Percentiles rank a stretch among this genome's conserved stretches.
These are phyloP conservation scores for Acronicta alni DNA, from an alignment of 2,888 invertebrate genomes.

Conservation along the genomic window DNA sequence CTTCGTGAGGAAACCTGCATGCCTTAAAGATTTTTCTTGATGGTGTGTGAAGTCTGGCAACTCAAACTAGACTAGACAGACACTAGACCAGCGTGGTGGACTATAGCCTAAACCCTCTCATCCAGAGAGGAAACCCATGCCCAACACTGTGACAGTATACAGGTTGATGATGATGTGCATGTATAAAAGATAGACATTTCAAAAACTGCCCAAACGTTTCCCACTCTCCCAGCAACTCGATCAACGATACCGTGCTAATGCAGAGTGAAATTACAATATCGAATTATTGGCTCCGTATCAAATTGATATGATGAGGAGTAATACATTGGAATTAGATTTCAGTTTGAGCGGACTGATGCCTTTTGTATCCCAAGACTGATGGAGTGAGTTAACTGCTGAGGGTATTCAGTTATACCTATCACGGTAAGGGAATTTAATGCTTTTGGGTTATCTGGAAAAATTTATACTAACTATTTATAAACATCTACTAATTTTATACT, in stretches of 20 bases:
- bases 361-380: conserved; percentile 38
- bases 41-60: too few relatives aligned
- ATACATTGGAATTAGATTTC: conserved; percentile 48
- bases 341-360: conserved; percentile 36
- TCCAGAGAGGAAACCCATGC: too few relatives aligned
- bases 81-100: too few relatives aligned
- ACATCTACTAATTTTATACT: too few relatives aligned
- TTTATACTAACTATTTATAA: too few relatives aligned
- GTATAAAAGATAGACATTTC: conserved; percentile 5
- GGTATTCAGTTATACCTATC: conserved; percentile 10
- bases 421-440: conserved; percentile 12
- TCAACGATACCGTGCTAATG: conserved; percentile 44
- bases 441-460: conserved; percentile 2
- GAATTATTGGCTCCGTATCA: conserved; percentile 55
- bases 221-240: conserved; percentile 14
- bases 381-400: conserved; percentile 16
- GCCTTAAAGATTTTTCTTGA: too few relatives aligned
- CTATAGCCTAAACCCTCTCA: too few relatives aligned
- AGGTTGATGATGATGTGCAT: too few relatives aligned
- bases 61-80: too few relatives aligned
- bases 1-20: too few relatives aligned
- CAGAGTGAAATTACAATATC: conserved; percentile 60
- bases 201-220: neutral
- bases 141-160: too few relatives aligned
- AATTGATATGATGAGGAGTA: conserved; percentile 45